Base-by-base conservation (phyloP, 2,113 vertebrate species). In the Pogona vitticeps region DNA sequence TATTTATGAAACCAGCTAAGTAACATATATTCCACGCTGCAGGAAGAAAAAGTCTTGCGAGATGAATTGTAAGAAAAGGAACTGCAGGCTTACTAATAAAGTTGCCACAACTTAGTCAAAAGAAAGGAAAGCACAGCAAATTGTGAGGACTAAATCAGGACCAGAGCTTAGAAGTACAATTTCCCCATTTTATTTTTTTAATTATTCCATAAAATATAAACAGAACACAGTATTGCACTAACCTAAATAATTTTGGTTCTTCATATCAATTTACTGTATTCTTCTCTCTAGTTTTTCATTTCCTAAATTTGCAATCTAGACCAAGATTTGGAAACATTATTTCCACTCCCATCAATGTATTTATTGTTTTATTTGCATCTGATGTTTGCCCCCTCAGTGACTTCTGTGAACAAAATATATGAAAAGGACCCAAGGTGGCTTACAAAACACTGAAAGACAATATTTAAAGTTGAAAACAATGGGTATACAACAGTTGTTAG, bases 41-140 rank as follows among this genome's bases (percentile, higher is more conserved):
- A 76, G 20, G 26, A 40, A 58, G 56, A 80, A 83, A 68, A 76
- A 63, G 28, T 7, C 61, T 84, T 12, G 84, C 6, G 42, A n/a
- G 79, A 90, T n/a, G 28, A 85, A 76, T 79, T 84, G 67, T 36
- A 86, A 72, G 2, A 65, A 68, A 52, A 88, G 72, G 76, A 76
- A 68, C 1, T 38, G 76, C 52, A 90, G 15, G 21, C 59, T 68
- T 81, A 36, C 33, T 67, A 80, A 42, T 26, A 56, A 76, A 72
- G 26, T 80, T 58, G 46, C 33, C 63, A 56, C 5, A 13, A 0
- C 67, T 88, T 63, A 59, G 63, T 76, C 73, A 85, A 52, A 85
- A 36, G 73, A 77, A 84, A 86, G 67, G 4, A 8, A 68, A 67
- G 56, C 28, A 76, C 42, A 89, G 31, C 33, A 84, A 18, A 3